Evolutionary conservation across 1,140 invertebrate species (phyloP), one percentile per base, ranked within the genome.

Genomic region (Tribolium madens): DNA sequence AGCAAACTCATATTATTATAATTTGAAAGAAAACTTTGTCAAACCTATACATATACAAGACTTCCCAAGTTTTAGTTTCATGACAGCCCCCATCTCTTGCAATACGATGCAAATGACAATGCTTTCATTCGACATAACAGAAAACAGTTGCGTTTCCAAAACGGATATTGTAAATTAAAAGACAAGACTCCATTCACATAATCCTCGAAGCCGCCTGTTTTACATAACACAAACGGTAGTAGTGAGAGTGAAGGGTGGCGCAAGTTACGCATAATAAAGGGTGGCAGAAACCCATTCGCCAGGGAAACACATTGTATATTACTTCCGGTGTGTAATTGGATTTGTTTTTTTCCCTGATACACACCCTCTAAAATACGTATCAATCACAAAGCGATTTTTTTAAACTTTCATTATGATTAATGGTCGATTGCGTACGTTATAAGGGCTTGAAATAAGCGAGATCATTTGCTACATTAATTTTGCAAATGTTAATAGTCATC

Each of bases 281-380:
- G 57, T 64, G 57, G 57, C 26, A 64, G 21, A 31, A 64, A 64
- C 57, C 57, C 57, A 64, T 21, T 64, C 57, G 57, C 57, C 17
- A 64, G 57, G 57, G 57, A 64, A 64, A 64, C 57, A 64, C 57
- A 64, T 64, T 64, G 57, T 64, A 64, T 64, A 64, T 64, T 64
- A 64, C 57, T 64, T 64, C 57, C 57, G 57, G 57, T 26, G 26
- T 64, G 57, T 64, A 64, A 64, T 64, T 64, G 57, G 57, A 64
- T 26, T 64, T 33, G 57, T 31, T 64, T 64, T 60, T 64, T 64
- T 15, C 6, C 7, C 6, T 10, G 12, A 42, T 10, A 42, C 57
- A 33, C 57, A 31, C 57, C 57, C 57, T 33, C 26, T 10, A 18
- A 64, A 64, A 42, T 33, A 18, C 21, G 14, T 33, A 64, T 64